These are phyloP conservation scores for Holotrichia oblita DNA, from an alignment of 1,140 invertebrate genomes.

Conservation along the genomic window DNA sequence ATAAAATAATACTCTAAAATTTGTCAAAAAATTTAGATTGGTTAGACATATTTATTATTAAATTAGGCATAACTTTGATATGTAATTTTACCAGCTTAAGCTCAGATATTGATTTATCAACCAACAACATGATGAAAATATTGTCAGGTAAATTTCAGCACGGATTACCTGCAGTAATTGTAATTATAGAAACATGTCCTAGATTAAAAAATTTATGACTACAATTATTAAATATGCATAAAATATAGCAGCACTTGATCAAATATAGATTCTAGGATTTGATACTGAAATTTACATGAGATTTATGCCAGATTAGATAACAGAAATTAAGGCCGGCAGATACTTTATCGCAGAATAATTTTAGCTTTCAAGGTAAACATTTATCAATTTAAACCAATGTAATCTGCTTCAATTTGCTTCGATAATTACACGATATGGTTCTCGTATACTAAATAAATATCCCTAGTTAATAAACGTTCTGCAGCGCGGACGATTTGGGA, in stretches of 20 bases:
- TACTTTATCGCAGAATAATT: neutral
- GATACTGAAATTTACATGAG: conserved; percentile 3
- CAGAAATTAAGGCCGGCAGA: neutral
- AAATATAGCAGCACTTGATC: conserved; percentile 12
- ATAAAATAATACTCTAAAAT: too few species aligned
- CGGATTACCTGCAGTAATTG: too few species aligned
- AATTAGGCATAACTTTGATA: too few species aligned
- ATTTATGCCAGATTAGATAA: conserved; percentile 13
- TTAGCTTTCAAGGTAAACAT: neutral
- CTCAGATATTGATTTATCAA: too few species aligned
- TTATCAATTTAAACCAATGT: neutral
- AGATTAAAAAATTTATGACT: too few species aligned
- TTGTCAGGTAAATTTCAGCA: too few species aligned
- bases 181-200: neutral
- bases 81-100: too few species aligned
- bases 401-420: neutral
- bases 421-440: neutral
- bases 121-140: too few species aligned
- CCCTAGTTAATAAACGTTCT: neutral
- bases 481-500: neutral
- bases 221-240: neutral
- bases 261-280: conserved; percentile 14
- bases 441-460: neutral
- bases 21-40: too few species aligned
- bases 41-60: too few species aligned